Evolutionary conservation across 1,140 invertebrate species (phyloP).

Genomic region (Lamellibrachia luymesi): DNA sequence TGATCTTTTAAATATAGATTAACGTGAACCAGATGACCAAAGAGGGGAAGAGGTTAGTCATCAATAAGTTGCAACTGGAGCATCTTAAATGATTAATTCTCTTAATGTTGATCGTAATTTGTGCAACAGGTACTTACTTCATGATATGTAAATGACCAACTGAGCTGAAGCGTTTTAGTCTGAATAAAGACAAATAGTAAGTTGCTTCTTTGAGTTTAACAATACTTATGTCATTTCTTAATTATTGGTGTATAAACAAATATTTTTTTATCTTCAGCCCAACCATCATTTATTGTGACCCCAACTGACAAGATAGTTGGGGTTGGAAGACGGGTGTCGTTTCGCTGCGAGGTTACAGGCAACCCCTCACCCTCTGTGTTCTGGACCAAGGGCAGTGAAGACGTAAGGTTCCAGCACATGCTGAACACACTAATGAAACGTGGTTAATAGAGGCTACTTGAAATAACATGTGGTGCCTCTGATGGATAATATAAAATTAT

Average conservation of each 20-base stretch:
- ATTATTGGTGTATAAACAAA: neutral
- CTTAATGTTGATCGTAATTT: neutral
- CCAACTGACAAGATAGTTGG: conserved; percentile 77
- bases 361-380: conserved; percentile 82
- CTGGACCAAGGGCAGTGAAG: conserved; percentile 59
- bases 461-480: no score
- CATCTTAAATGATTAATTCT: neutral
- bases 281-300: conserved; percentile 74
- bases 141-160: neutral
- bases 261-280: conserved; percentile 62
- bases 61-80: neutral
- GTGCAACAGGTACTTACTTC: neutral
- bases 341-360: conserved; percentile 73
- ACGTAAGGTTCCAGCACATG: neutral
- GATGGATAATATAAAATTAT: no score
- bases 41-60: neutral
- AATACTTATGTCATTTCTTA: neutral
- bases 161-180: neutral
- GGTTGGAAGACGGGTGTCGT: conserved; percentile 57
- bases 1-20: neutral
- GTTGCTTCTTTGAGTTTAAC: no score
- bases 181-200: neutral
- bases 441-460: no score
- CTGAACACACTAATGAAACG: neutral
- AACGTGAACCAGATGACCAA: neutral